phyloP scores from a whole-genome alignment of 2,888 invertebrate species.

The Pemphredon lugubris region DNA sequence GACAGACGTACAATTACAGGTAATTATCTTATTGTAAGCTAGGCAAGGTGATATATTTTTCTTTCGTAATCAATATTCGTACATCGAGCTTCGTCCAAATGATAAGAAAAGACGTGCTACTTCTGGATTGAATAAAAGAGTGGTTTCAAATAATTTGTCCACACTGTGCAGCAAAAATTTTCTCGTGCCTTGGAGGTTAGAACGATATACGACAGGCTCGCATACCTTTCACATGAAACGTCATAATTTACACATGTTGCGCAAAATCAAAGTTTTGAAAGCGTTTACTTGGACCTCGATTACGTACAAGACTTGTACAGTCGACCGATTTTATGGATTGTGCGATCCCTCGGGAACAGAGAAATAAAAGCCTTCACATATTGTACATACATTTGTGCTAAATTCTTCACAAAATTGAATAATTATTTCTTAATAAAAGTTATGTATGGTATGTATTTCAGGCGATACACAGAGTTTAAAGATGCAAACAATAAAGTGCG shows the following conservation, averaged over 20 bases:
- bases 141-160: too few species aligned
- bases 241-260: not conserved
- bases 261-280: not conserved
- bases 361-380: slow-evolving; percentile 4
- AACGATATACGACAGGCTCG: slow-evolving; percentile 3
- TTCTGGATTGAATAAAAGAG: too few species aligned
- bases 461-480: slow-evolving; percentile 37
- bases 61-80: not conserved
- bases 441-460: slow-evolving; percentile 18
- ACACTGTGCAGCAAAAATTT: too few species aligned
- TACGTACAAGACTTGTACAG: not conserved
- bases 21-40: slow-evolving; percentile 33
- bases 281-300: not conserved
- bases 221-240: slow-evolving; percentile 13
- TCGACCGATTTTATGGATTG: not conserved
- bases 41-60: not conserved
- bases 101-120: not conserved
- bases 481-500: slow-evolving; percentile 99
- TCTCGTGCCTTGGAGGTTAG: slow-evolving; percentile 42
- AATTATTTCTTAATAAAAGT: not conserved
- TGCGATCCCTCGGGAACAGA: not conserved
- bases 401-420: not conserved
- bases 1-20: slow-evolving; percentile 51
- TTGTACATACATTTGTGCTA: not conserved
- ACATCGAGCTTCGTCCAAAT: not conserved